phyloP scores from a whole-genome alignment of 2,797 vertebrate genomes.

The Centropyge bicolor region DNA sequence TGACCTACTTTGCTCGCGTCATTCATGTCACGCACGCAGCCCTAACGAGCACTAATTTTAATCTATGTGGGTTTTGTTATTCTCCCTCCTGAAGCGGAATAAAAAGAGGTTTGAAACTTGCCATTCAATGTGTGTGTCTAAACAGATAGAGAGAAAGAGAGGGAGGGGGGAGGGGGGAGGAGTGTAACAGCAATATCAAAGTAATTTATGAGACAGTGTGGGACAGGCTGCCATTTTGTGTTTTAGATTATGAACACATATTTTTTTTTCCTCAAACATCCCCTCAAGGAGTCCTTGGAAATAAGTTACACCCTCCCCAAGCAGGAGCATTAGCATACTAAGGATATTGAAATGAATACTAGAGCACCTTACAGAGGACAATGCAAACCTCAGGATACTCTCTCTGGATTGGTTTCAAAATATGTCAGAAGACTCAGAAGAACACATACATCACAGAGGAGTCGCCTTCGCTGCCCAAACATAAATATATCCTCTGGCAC shows the following conservation, averaged over 20 bases:
- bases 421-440: constrained; percentile 23
- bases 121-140: background rate
- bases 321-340: constrained; percentile 64
- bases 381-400: constrained; percentile 14
- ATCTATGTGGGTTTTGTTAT: background rate
- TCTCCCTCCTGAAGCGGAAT: constrained; percentile 3
- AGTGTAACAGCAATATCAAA: constrained; percentile 22
- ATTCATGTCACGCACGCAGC: constrained; percentile 17
- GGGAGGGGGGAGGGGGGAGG: background rate
- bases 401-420: constrained; percentile 36
- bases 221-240: constrained; percentile 40
- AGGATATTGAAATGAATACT: constrained; percentile 36
- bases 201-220: constrained; percentile 49
- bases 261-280: constrained; percentile 43
- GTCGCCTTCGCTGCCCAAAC: background rate
- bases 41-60: constrained; percentile 3
- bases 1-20: constrained; percentile 33
- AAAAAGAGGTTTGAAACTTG: constrained; percentile 10
- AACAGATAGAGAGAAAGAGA: background rate
- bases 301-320: constrained; percentile 46
- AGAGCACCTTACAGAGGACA: constrained; percentile 36
- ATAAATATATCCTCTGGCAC: constrained; percentile 5
- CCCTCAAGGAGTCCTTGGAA: constrained; percentile 65
- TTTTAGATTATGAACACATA: constrained; percentile 58
- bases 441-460: constrained; percentile 20